Evolutionary conservation across 2,797 vertebrate genomes (phyloP).

Genomic region (Coendou prehensilis): DNA sequence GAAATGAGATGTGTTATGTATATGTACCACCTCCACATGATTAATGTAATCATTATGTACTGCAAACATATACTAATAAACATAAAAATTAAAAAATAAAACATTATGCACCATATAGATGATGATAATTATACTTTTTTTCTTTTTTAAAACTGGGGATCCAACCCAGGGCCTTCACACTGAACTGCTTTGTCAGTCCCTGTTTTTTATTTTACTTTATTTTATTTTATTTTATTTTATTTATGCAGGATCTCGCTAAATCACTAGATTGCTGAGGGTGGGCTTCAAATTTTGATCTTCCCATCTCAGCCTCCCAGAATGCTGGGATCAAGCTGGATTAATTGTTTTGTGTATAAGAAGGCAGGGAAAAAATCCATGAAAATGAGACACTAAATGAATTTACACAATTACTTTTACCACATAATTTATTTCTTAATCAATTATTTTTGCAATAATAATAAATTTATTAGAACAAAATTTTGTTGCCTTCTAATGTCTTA

Average conservation of each 20-base stretch:
- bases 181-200: background rate
- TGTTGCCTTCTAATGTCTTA: background rate
- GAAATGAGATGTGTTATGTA: background rate
- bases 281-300: background rate
- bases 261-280: background rate
- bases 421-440: background rate
- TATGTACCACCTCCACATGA: background rate
- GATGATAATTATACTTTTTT: background rate
- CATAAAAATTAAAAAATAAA: background rate
- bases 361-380: background rate
- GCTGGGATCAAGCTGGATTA: background rate
- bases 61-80: background rate
- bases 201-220: background rate
- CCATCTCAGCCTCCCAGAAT: background rate
- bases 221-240: too few species aligned
- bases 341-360: background rate
- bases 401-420: background rate
- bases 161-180: background rate
- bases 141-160: background rate
- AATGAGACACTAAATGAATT: background rate
- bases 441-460: background rate
- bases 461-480: slow-evolving; percentile 7
- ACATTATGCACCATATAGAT: background rate
- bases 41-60: background rate
- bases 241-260: background rate